Conservation (phyloP, 2,888 invertebrate genomes). For the Agrotis exclamationis region DNA sequence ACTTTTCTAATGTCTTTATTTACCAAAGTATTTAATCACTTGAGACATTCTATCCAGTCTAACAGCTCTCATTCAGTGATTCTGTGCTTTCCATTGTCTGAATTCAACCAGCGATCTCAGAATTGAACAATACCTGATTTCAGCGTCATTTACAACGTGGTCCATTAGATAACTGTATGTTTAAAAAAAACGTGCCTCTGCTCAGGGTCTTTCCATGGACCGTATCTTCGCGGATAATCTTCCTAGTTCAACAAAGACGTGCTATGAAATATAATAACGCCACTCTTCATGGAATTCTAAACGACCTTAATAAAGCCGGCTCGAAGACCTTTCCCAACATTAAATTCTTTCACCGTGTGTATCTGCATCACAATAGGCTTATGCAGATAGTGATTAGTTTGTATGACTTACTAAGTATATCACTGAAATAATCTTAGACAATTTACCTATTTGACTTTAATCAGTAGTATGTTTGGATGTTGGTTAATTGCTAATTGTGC, state of each 20-base stretch:
- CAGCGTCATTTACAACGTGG: not conserved
- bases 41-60: not conserved
- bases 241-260: constrained; percentile 50
- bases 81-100: constrained; percentile 1
- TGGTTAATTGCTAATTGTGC: constrained; percentile 6
- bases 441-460: constrained; percentile 1
- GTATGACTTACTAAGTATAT: constrained; percentile 64
- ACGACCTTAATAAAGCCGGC: constrained; percentile 64
- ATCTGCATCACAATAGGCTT: constrained; percentile 70
- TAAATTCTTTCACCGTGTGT: constrained; percentile 65
- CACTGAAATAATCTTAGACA: constrained; percentile 56
- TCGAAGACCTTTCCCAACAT: constrained; percentile 71
- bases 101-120: not conserved
- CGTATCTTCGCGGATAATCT: constrained; percentile 53
- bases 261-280: constrained; percentile 55
- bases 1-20: not conserved
- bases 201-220: constrained; percentile 33
- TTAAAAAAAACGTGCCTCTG: constrained; percentile 27
- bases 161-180: constrained; percentile 29
- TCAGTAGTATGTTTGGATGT: constrained; percentile 18
- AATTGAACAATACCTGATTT: constrained; percentile 28
- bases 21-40: not conserved
- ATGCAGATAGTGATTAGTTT: constrained; percentile 69
- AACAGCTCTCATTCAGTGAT: not conserved
- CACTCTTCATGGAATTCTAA: constrained; percentile 54